Base-by-base conservation (phyloP, 2,113 vertebrate genomes). In the Ptychochromis oligacanthus region DNA sequence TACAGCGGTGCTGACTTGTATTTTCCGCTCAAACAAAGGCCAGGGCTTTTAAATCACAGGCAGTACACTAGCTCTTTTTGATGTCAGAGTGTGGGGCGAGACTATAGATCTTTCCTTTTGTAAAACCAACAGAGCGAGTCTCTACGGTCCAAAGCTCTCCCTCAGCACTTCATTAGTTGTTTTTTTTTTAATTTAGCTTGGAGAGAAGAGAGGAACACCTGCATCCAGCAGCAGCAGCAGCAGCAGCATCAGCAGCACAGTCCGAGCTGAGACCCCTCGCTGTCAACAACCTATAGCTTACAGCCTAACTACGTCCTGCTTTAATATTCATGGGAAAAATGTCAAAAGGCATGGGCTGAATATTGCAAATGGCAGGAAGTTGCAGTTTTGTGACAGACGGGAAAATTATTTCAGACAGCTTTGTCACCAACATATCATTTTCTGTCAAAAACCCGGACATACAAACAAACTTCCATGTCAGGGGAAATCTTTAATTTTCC, bases 31-130 rank as follows among this genome's bases (percentile, higher is more conserved):
- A 77, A 82, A 86, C 80, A 91, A 87, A 85, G 46, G 59, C 62
- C 9, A 57, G 6, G 14, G 78, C 80, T 84, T 85, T 88, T 80
- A 87, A 91, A 86, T 92, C 77, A 82, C 77, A 78, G 84, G 61
- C 24, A 1, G 72, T 54, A 60, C 74, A 81, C 77, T 70, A 64
- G 79, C 55, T 81, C 84, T 70, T 80, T 79, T 76, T 81, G 59
- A 91, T 87, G 80, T 75, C 72, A 58, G 70, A 74, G 77, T 64
- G 74, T 57, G 1, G 77, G 75, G 49, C 7, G 54, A 83, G 58
- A 72, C 86, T 79, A 87, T 92, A 82, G 83, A 90, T 90, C 82
- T 85, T 82, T 67, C 13, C 75, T 60, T 84, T 87, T 87, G 70
- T 86, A 70, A 93, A 87, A 81, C 70, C 49, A 82, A 81, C 24